phyloP scores from a whole-genome alignment of 2,888 invertebrate genomes.

The Dinocampus coccinellae region DNA sequence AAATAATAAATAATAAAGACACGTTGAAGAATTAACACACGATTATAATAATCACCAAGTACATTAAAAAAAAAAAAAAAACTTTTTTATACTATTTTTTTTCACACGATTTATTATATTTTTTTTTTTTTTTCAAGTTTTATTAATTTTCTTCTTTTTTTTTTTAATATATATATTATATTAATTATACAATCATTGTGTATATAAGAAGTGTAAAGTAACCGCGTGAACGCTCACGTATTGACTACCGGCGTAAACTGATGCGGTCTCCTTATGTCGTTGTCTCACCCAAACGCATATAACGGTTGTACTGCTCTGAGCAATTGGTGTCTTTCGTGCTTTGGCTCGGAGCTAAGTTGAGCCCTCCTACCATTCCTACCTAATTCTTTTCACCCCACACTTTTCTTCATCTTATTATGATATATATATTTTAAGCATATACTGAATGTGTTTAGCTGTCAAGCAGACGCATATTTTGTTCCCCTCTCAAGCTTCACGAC shows the following conservation, averaged over 20 bases:
- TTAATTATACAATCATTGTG: not conserved
- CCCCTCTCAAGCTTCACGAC: not conserved
- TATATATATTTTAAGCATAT: not conserved
- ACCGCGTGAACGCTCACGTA: not conserved
- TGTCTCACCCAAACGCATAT: not conserved
- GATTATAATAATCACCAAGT: not conserved
- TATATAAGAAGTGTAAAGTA: not conserved
- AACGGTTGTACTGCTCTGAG: not conserved
- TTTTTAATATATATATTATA: no score
- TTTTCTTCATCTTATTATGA: not conserved
- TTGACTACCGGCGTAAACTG: not conserved
- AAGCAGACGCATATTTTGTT: not conserved
- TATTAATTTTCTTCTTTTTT: not conserved
- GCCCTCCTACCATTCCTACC: slow-evolving; percentile 1
- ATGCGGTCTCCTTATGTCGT: not conserved
- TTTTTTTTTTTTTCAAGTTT: not conserved
- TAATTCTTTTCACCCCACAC: not conserved
- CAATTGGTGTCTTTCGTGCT: slow-evolving; percentile 1
- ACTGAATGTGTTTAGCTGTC: not conserved
- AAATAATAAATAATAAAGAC: not conserved
- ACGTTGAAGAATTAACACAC: not conserved
- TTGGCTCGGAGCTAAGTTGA: not conserved
- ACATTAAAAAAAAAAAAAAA: not conserved
- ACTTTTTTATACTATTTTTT: no score
- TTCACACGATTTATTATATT: not conserved